A percentile compares a stretch with the other conserved stretches of the same genome.
Conservation (phyloP, 2,113 vertebrate species). For the Maccullochella peelii region DNA sequence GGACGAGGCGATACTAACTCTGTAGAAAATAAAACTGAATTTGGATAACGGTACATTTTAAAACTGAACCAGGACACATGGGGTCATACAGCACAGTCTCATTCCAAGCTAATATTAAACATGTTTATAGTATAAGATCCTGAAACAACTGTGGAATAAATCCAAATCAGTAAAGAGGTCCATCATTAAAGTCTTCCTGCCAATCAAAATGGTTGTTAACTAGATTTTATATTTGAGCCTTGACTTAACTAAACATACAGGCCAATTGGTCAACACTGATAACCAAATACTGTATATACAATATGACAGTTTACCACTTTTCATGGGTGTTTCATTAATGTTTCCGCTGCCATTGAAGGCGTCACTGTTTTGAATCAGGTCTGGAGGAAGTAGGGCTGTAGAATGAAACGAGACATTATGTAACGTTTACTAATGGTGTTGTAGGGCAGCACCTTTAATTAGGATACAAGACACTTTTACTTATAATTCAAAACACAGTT, state of each 20-base stretch:
- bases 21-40: too few species aligned
- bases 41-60: too few species aligned
- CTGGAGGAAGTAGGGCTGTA: neutral
- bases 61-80: too few species aligned
- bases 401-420: neutral
- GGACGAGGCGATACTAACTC: too few species aligned
- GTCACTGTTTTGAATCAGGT: neutral
- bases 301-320: constrained; percentile 32
- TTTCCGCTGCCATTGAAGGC: neutral
- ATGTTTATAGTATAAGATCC: too few species aligned
- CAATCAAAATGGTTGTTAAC: neutral
- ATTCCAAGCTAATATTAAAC: too few species aligned
- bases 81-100: too few species aligned
- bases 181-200: neutral
- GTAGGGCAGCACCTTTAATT: neutral
- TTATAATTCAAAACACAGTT: neutral
- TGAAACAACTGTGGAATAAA: too few species aligned
- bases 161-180: neutral
- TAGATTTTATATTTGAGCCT: constrained; percentile 8
- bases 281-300: neutral
- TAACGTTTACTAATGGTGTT: neutral
- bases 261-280: neutral
- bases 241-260: neutral
- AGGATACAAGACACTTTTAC: neutral
- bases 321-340: neutral